These are phyloP conservation scores for Magallana gigas DNA, from an alignment of 1,140 invertebrate genomes.

Conservation along the genomic window DNA sequence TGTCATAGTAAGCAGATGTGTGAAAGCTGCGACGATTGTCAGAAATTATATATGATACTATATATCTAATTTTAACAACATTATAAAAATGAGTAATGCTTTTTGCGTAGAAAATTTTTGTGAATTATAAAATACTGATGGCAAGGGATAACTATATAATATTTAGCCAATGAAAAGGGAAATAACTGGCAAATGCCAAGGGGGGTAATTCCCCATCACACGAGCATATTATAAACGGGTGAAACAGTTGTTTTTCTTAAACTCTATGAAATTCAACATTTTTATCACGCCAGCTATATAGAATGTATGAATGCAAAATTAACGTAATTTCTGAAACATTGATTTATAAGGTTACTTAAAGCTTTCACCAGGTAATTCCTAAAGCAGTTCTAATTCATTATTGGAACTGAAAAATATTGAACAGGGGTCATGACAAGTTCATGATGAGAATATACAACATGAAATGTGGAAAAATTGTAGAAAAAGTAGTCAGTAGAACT, in stretches of 20 bases:
- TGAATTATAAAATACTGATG: conserved; percentile 17
- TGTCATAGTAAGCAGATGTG: background rate
- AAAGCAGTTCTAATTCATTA: conserved; percentile 9
- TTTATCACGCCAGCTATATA: background rate
- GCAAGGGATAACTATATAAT: background rate
- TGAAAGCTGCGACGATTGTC: conserved; percentile 1
- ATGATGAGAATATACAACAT: conserved; percentile 16
- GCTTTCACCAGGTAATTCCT: background rate
- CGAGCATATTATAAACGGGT: background rate
- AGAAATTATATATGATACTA: background rate
- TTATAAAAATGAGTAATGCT: conserved; percentile 29
- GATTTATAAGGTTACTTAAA: background rate
- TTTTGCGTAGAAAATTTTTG: conserved; percentile 9
- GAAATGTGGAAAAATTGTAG: conserved; percentile 17
- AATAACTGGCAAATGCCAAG: too few species aligned
- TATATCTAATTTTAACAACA: conserved; percentile 29
- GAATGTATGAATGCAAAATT: conserved; percentile 17
- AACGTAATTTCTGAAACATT: background rate
- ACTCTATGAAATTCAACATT: conserved; percentile 33
- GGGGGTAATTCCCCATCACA: too few species aligned
- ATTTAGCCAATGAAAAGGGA: background rate
- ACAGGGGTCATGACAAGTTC: background rate
- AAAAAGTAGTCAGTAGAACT: background rate
- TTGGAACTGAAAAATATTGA: background rate
- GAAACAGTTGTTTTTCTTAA: conserved; percentile 13